Evolutionary conservation across 2,888 invertebrate species (phyloP), one percentile per base, ranked within the genome.

Genomic region (Podotricha telesiphe): DNA sequence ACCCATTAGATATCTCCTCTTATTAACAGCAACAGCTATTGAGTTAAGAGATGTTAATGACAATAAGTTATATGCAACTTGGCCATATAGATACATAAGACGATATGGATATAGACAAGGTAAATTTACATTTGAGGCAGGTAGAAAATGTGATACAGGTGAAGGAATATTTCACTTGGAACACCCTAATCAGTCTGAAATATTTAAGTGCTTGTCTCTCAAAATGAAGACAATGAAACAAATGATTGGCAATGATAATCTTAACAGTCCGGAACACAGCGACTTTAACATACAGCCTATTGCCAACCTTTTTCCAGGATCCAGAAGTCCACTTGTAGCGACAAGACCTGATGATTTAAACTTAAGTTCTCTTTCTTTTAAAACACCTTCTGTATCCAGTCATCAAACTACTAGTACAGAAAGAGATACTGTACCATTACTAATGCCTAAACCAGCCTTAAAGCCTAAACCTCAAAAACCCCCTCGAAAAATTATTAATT

Each of bases 191-290:
- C 96, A 96, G 73, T 96, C 96, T 76, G 97, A 97, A 84, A 96
- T 97, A 74, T 97, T 95, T 75, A 95, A 96, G 73, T 97, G 96
- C 80, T 94, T 97, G 77, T 96, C 96, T 11, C 94, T 96, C 6
- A 97, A 96, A 87, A 97, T 97, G 96, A 96, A 96, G 82, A 96
- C 95, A 0, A 97, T 97, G 97, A 97, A 97, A 82, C 96, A 97
- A 83, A 91, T 96, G 77, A 94, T 97, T 71, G 95, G 94, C n/a
- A 95, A 94, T 76, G 96, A 96, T 75, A 94, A 94, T 74, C 80
- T 94, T 11, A 93, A 93, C 76, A 94, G 94, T 79, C 93, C 95
- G 65, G 96, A 96, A 72, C 96, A 95, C 80, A 95, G 95, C 66
- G 96, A 97, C 79, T 92, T 92, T 71, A 95, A 95, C 80, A 96